Conservation (phyloP, 2,113 vertebrate species). For the Sardina pilchardus region DNA sequence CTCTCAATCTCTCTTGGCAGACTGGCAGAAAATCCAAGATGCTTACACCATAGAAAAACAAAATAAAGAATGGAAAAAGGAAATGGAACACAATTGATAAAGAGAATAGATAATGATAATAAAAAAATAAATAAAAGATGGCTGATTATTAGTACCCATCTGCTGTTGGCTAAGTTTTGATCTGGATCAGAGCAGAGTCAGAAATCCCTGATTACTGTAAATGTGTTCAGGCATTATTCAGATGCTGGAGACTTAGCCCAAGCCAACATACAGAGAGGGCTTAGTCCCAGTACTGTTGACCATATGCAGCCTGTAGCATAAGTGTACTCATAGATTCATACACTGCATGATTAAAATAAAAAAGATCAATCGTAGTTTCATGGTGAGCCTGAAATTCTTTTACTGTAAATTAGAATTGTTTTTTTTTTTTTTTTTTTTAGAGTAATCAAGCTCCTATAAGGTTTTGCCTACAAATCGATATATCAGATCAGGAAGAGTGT, state of each 20-base stretch:
- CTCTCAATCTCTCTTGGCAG: not conserved
- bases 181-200: not conserved
- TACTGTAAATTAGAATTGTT: no score
- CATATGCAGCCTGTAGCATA: not conserved
- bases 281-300: not conserved
- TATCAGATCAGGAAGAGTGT: no score
- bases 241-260: not conserved
- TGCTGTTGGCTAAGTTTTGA: not conserved
- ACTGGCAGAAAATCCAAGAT: not conserved
- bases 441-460: no score
- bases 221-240: not conserved
- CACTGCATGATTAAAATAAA: not conserved
- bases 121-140: not conserved
- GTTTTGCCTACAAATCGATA: no score
- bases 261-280: not conserved
- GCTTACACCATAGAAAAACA: not conserved
- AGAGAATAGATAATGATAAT: slow-evolving; percentile 8
- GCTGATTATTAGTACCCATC: not conserved
- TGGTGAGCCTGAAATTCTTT: not conserved
- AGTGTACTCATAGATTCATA: not conserved
- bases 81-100: not conserved
- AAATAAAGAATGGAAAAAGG: slow-evolving; percentile 41
- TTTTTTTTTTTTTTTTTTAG: no score
- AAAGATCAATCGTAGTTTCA: not conserved
- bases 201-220: slow-evolving; percentile 7